phyloP scores from a whole-genome alignment of 1,140 invertebrate species.

The Aphaenogaster floridana region DNA sequence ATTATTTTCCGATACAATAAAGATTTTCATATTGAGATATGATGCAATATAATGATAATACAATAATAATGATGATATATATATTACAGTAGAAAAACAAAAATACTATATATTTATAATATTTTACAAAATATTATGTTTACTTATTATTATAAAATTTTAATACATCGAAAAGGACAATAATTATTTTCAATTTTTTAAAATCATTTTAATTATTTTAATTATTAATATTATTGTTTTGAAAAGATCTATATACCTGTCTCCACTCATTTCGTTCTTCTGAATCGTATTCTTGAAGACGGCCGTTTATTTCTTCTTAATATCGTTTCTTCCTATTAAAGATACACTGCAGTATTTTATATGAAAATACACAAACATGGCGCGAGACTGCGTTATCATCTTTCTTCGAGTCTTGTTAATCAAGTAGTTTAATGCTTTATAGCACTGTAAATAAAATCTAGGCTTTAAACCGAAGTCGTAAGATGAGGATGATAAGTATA shows the following conservation, averaged over 20 bases:
- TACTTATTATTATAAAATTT: neutral
- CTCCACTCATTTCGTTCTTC: neutral
- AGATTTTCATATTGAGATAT: neutral
- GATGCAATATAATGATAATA: neutral
- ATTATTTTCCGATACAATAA: neutral
- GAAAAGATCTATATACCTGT: neutral
- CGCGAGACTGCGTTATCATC: neutral
- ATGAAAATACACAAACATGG: neutral
- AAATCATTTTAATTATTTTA: neutral
- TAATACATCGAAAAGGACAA: neutral
- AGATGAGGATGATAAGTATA: constrained; percentile 5
- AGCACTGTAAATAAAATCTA: constrained; percentile 5
- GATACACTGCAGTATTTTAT: neutral
- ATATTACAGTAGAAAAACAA: neutral
- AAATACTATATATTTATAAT: neutral
- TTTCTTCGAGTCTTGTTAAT: neutral
- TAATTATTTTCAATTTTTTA: neutral
- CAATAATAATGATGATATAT: neutral
- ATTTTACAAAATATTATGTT: neutral
- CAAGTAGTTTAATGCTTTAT: constrained; percentile 15
- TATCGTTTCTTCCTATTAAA: neutral
- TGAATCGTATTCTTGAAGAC: neutral
- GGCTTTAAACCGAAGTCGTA: constrained; percentile 4
- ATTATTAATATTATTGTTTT: neutral
- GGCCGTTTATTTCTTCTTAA: neutral